phyloP scores from a whole-genome alignment of 2,797 vertebrate species.

The Eidolon dupreanum region DNA sequence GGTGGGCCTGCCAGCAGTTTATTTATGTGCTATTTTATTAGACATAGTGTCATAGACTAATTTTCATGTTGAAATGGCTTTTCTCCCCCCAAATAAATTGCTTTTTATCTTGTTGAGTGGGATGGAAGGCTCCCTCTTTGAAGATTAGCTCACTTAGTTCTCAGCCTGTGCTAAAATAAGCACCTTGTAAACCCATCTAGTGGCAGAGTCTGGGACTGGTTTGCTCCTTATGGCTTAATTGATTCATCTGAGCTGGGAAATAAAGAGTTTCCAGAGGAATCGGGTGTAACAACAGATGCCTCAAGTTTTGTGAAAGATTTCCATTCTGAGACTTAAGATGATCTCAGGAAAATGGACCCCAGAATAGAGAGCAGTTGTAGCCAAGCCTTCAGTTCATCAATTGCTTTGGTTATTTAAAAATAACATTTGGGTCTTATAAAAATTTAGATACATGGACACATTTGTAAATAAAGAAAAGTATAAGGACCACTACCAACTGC shows the following conservation, averaged over 20 bases:
- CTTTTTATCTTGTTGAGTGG: constrained; percentile 51
- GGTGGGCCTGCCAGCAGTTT: not conserved
- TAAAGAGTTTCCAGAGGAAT: not conserved
- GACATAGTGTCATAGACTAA: constrained; percentile 45
- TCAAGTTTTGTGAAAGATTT: not conserved
- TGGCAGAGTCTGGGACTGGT: not conserved
- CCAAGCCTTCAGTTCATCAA: not conserved
- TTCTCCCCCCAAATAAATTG: constrained; percentile 45
- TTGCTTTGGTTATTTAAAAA: not conserved
- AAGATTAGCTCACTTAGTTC: constrained; percentile 34
- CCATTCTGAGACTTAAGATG: not conserved
- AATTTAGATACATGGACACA: not conserved
- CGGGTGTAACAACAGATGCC: not conserved
- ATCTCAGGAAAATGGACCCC: not conserved
- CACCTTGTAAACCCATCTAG: not conserved
- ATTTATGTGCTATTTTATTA: constrained; percentile 50
- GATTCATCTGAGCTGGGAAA: not conserved
- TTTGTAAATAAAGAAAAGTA: not conserved
- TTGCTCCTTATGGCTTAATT: not conserved
- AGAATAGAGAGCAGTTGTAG: not conserved
- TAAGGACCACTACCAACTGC: not conserved
- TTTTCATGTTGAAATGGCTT: constrained; percentile 69
- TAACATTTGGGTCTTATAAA: not conserved
- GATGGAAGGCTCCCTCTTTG: not conserved
- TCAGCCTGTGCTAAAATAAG: not conserved